These are phyloP conservation scores for Metopia argyrocephala DNA, from an alignment of 2,888 invertebrate species.

Conservation along the genomic window DNA sequence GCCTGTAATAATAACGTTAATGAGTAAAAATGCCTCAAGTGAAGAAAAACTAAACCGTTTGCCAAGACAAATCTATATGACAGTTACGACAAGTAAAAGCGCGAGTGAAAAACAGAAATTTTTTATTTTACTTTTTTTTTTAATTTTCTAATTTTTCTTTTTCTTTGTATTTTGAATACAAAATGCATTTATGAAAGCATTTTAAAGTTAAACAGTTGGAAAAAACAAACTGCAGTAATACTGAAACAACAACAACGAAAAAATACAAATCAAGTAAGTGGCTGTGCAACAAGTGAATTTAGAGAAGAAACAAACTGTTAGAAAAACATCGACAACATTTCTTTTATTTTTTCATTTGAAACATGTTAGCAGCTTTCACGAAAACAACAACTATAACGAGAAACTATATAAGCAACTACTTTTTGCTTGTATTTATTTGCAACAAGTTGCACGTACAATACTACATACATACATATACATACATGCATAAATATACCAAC, in stretches of 20 bases:
- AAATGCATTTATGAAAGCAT: constrained; percentile 52
- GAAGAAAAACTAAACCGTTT: constrained; percentile 30
- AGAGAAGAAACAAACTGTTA: constrained; percentile 38
- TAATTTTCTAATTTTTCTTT: too few species aligned
- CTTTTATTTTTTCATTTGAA: constrained; percentile 15
- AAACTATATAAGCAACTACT: constrained; percentile 23
- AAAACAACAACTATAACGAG: constrained; percentile 23
- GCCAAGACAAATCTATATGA: constrained; percentile 47
- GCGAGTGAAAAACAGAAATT: constrained; percentile 46
- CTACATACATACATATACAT: neutral
- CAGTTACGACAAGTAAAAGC: constrained; percentile 57
- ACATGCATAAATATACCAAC: constrained; percentile 32
- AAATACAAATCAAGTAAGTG: constrained; percentile 41
- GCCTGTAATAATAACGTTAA: constrained; percentile 18
- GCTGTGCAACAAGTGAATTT: constrained; percentile 47
- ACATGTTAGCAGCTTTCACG: constrained; percentile 64
- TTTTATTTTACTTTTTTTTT: constrained; percentile 7
- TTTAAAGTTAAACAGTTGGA: constrained; percentile 19
- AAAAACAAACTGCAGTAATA: neutral
- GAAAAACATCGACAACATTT: neutral
- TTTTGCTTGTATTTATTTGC: constrained; percentile 38
- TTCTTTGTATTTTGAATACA: constrained; percentile 47
- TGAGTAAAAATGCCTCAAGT: constrained; percentile 14
- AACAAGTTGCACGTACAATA: constrained; percentile 50
- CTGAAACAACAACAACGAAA: constrained; percentile 8